Evolutionary conservation across 2,888 invertebrate genomes (phyloP).

Genomic region (Sialis fuliginosa): DNA sequence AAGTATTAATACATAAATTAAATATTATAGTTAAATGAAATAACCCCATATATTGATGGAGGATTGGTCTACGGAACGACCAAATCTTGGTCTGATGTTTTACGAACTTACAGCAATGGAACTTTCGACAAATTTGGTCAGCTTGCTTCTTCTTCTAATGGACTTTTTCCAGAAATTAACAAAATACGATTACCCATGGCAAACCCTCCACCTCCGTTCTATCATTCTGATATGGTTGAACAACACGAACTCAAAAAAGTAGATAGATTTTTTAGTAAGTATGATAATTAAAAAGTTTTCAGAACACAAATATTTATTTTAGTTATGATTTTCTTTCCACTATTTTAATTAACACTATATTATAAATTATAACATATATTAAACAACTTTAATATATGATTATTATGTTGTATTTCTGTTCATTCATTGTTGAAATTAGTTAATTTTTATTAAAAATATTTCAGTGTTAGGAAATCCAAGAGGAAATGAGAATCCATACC

Average conservation of each 20-base stretch:
- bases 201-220: slow-evolving; percentile 36
- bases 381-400: background rate
- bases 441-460: slow-evolving; percentile 2
- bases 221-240: slow-evolving; percentile 23
- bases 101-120: slow-evolving; percentile 30
- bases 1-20: too few species aligned
- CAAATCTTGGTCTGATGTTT: slow-evolving; percentile 36
- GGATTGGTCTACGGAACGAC: slow-evolving; percentile 39
- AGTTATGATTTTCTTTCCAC: too few species aligned
- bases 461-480: slow-evolving; percentile 32
- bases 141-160: slow-evolving; percentile 23
- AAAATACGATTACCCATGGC: slow-evolving; percentile 31
- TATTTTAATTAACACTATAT: background rate
- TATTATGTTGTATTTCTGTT: background rate
- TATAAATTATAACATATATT: background rate
- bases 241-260: slow-evolving; percentile 26
- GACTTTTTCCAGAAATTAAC: slow-evolving; percentile 33
- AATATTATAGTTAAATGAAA: slow-evolving; percentile 32
- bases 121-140: slow-evolving; percentile 25
- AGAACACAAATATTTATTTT: too few species aligned
- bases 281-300: too few species aligned
- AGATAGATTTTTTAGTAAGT: slow-evolving; percentile 35
- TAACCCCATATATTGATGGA: slow-evolving; percentile 40
- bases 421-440: background rate
- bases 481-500: slow-evolving; percentile 34